A percentile compares a stretch with the other conserved stretches of the same genome.
Evolutionary conservation across 2,797 vertebrate species (phyloP).

Genomic region (Anguilla obscura): DNA sequence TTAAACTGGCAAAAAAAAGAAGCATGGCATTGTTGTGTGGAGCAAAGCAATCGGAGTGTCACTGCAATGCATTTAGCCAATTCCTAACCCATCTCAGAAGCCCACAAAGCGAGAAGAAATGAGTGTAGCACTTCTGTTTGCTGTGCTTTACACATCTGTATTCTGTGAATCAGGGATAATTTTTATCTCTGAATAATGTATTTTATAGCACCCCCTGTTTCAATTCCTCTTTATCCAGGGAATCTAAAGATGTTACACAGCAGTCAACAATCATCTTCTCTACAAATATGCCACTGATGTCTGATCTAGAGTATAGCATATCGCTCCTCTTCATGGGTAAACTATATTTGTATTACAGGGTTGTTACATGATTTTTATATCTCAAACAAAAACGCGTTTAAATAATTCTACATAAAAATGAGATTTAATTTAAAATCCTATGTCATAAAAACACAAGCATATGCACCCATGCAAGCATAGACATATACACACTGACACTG

Average conservation of each 20-base stretch:
- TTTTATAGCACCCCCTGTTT: background rate
- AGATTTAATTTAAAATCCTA: background rate
- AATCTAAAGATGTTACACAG: background rate
- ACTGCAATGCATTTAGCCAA: background rate
- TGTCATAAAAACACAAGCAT: background rate
- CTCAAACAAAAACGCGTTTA: background rate
- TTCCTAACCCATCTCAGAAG: background rate
- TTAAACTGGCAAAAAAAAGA: background rate
- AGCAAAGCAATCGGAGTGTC: background rate
- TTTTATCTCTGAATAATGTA: background rate
- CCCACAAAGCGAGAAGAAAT: background rate
- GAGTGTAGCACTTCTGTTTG: background rate
- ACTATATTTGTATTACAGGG: background rate
- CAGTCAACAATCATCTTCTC: background rate
- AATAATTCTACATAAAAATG: background rate
- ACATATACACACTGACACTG: background rate
- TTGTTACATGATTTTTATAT: background rate
- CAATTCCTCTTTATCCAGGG: background rate
- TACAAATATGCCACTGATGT: background rate
- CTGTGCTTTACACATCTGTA: background rate
- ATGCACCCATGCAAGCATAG: background rate
- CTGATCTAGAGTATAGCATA: background rate
- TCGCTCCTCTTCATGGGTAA: background rate
- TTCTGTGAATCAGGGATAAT: background rate
- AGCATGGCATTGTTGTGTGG: background rate